A percentile compares a stretch with the other conserved stretches of the same genome.
Evolutionary conservation across 2,797 vertebrate genomes (phyloP).

Genomic region (Euphonia xanthogaster): DNA sequence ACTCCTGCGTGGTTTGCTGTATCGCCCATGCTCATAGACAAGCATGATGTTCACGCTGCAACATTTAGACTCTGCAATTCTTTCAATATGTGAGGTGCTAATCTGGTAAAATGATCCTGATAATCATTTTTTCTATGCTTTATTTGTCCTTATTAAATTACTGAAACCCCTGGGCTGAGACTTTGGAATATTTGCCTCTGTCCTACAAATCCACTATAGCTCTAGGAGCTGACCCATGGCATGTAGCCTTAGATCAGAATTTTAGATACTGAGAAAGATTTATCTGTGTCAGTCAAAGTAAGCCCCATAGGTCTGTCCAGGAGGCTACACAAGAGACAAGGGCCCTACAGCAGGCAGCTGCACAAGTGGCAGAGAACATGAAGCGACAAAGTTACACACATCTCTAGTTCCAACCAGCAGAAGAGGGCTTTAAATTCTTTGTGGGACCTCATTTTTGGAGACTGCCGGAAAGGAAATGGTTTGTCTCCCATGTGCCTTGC

Average conservation of each 20-base stretch:
- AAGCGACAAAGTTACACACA: neutral
- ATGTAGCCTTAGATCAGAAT: neutral
- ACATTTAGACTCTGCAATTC: neutral
- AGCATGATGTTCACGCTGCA: constrained; percentile 23
- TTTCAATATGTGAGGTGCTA: constrained; percentile 38
- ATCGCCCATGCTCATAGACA: neutral
- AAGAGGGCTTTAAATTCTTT: neutral
- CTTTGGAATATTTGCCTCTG: neutral
- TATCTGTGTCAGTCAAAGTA: neutral
- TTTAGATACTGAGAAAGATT: neutral
- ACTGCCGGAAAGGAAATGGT: neutral
- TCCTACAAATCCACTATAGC: neutral
- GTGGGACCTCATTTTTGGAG: neutral
- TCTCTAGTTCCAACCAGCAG: neutral
- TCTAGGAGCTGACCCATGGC: neutral
- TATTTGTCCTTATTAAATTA: constrained; percentile 47
- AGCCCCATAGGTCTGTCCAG: neutral
- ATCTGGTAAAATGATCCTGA: neutral
- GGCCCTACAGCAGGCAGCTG: accelerated
- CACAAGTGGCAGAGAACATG: neutral
- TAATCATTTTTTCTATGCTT: constrained; percentile 34
- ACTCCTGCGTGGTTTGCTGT: neutral
- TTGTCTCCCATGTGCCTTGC: neutral
- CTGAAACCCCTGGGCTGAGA: neutral
- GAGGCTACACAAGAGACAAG: neutral